Evolutionary conservation across 2,888 invertebrate species (phyloP).

Genomic region (Plemyria rubiginata): DNA sequence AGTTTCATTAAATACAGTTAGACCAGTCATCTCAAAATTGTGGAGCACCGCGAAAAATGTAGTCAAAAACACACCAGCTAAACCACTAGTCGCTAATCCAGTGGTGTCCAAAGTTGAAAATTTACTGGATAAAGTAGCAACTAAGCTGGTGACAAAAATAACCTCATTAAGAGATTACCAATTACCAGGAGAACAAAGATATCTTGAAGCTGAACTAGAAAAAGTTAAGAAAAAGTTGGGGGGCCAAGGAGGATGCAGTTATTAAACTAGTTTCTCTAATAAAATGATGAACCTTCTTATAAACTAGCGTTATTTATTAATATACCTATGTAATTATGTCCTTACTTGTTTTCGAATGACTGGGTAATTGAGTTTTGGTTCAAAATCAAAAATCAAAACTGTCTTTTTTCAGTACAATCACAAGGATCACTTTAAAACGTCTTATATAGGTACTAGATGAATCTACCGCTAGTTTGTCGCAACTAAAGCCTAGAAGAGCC

Average conservation of each 20-base stretch:
- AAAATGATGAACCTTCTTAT: conserved; percentile 1
- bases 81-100: conserved; percentile 57
- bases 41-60: conserved; percentile 60
- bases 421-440: no score
- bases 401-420: no score
- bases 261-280: background rate
- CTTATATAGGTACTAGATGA: no score
- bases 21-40: conserved; percentile 58
- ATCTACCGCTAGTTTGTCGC: no score
- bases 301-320: background rate
- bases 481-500: no score
- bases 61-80: conserved; percentile 54
- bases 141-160: conserved; percentile 49
- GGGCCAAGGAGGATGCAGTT: background rate
- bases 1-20: conserved; percentile 70
- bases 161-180: conserved; percentile 55
- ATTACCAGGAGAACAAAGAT: conserved; percentile 58
- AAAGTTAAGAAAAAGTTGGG: conserved; percentile 54
- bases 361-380: no score
- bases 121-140: conserved; percentile 44
- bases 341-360: no score
- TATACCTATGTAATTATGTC: background rate
- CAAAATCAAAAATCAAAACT: no score
- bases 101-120: conserved; percentile 58
- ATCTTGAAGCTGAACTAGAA: conserved; percentile 65